A percentile compares a stretch with the other conserved stretches of the same genome.
Evolutionary conservation across 2,113 vertebrate genomes (phyloP).

Genomic region (Eupsittula cactorum): DNA sequence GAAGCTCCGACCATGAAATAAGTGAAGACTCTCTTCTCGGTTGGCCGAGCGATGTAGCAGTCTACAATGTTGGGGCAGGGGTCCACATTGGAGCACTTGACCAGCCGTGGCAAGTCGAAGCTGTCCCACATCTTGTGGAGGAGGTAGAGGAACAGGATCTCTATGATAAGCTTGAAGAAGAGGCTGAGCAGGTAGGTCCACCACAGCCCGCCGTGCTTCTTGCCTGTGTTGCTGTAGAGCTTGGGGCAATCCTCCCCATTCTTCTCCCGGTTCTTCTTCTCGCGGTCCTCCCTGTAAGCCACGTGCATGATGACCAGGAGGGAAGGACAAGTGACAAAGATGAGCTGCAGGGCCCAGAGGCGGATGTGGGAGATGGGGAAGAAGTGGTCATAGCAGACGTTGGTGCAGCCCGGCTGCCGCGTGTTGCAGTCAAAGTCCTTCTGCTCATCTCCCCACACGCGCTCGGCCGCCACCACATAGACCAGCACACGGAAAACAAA

Average conservation of each 20-base stretch:
- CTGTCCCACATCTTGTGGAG: constrained; percentile 82
- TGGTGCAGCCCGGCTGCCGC: constrained; percentile 87
- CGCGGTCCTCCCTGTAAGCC: constrained; percentile 85
- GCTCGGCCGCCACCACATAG: constrained; percentile 89
- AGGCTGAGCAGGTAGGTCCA: constrained; percentile 84
- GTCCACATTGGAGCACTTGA: constrained; percentile 69
- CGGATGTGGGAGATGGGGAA: constrained; percentile 94
- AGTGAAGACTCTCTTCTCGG: constrained; percentile 82
- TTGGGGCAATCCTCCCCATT: constrained; percentile 75
- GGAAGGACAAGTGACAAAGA: constrained; percentile 93
- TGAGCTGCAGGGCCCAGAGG: constrained; percentile 95
- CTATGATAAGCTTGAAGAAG: constrained; percentile 79
- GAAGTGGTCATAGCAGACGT: constrained; percentile 86
- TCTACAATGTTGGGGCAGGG: constrained; percentile 83
- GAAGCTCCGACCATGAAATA: constrained; percentile 85
- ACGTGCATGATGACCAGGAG: constrained; percentile 91
- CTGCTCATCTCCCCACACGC: constrained; percentile 88
- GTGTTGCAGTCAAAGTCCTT: constrained; percentile 95
- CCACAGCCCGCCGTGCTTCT: constrained; percentile 84
- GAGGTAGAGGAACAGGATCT: constrained; percentile 79
- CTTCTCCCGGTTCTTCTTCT: constrained; percentile 76
- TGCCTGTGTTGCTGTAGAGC: constrained; percentile 78
- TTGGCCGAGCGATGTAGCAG: constrained; percentile 83
- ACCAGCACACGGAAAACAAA: constrained; percentile 92
- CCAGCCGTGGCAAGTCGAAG: constrained; percentile 77